Base-by-base conservation (phyloP, 2,113 vertebrate genomes). In the Eulacestoma nigropectus region DNA sequence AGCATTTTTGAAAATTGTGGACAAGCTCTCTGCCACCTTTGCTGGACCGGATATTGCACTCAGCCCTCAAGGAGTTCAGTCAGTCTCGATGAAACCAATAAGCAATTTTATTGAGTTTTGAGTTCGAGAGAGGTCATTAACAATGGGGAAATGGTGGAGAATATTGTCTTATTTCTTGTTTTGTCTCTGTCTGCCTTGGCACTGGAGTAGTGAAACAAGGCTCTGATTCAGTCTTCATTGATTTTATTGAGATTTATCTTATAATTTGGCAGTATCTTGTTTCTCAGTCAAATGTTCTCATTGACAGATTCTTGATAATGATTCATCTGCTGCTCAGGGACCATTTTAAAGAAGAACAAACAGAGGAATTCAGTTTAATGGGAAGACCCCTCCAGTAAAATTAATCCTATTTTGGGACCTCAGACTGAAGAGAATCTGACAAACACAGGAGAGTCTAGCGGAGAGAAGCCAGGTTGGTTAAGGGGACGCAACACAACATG, bases 401-500 rank as follows among this genome's bases (percentile, higher is more conserved):
- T 49, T 44, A 70, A 62, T 55, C 62, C 17, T 1, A 9, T 52
- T 80, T 69, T 41, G 46, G 3, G 6, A 20, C 3, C 23, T 55
- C 35, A 60, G 39, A 59, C 21, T 33, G 21, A 29, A 72, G 2
- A 69, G 13, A 72, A 8, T 53, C 35, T 85, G 32, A 75, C 10
- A 83, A 69, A 76, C 6, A 46, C 11, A 21, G 8, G 14, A 60
- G 15, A 21, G 10, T 70, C 33, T 25, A 52, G 21, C 1, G 25
- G 32, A 82, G 44, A 33, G 17, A 39, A 78, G 11, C 2, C 15
- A 53, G 26, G 6, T 16, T 55, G 13, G 3, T 79, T 62, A 49
- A 65, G 19, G 15, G 13, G 6, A 13, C 3, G 0, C 35, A n/a
- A 53, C 12, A 63, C 8, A n/a, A 13, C 4, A 15, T 8, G 4